Conservation (phyloP, 2,113 vertebrate species). For the Pungitius pungitius region DNA sequence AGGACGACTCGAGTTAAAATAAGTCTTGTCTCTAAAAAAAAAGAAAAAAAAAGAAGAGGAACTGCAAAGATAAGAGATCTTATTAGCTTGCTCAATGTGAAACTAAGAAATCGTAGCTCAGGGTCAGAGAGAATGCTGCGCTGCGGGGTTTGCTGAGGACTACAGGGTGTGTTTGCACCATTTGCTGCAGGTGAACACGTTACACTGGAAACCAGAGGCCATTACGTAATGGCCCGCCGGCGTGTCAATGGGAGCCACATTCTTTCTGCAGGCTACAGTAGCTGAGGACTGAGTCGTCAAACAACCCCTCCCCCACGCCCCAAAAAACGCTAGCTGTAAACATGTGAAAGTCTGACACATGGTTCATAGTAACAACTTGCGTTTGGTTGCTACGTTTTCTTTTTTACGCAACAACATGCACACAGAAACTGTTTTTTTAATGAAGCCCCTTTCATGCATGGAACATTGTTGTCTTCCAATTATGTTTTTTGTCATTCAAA, state of each 20-base stretch:
- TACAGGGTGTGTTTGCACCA: slow-evolving; percentile 20
- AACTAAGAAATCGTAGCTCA: background rate
- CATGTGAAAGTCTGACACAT: background rate
- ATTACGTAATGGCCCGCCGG: slow-evolving; percentile 33
- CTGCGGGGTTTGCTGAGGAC: background rate
- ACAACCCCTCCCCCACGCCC: background rate
- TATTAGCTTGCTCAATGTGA: background rate
- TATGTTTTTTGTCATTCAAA: background rate
- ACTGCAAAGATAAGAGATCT: background rate
- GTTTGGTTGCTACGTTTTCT: background rate
- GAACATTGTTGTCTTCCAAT: background rate
- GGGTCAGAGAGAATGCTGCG: background rate
- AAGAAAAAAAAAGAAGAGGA: background rate
- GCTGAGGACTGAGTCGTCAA: background rate
- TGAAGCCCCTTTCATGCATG: background rate
- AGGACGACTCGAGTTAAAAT: background rate
- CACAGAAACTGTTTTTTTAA: too few relatives aligned
- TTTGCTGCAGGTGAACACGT: slow-evolving; percentile 11
- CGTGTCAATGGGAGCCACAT: slow-evolving; percentile 35
- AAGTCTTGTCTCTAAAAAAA: background rate
- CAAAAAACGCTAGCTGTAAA: background rate
- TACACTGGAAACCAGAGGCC: slow-evolving; percentile 27
- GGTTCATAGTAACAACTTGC: background rate
- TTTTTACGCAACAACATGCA: background rate
- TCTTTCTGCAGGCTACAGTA: slow-evolving; percentile 12